These are phyloP conservation scores for Opisthograptis luteolata DNA, from an alignment of 2,888 invertebrate genomes.

Conservation along the genomic window DNA sequence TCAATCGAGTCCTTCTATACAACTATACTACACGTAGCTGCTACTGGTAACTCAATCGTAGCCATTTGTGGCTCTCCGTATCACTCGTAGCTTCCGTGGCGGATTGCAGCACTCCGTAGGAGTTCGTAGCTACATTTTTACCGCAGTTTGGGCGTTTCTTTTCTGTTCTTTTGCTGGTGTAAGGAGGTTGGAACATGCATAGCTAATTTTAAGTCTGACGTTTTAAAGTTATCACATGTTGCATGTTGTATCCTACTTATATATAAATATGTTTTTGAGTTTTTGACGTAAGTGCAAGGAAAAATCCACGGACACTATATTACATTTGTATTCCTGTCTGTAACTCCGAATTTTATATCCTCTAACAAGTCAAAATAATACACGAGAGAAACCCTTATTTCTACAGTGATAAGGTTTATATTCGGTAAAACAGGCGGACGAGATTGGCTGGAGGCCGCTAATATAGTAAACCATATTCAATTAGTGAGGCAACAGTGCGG, in stretches of 20 bases:
- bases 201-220: too few relatives aligned
- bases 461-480: constrained; percentile 51
- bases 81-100: not conserved
- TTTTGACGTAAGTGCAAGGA: too few relatives aligned
- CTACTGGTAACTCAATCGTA: too few relatives aligned
- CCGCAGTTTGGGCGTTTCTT: too few relatives aligned
- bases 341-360: constrained; percentile 21
- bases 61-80: not conserved
- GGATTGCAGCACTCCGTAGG: too few relatives aligned
- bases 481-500: constrained; percentile 46
- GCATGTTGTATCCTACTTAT: too few relatives aligned
- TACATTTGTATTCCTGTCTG: constrained; percentile 5
- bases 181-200: too few relatives aligned
- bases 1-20: not conserved
- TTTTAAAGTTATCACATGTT: too few relatives aligned
- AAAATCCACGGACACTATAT: too few relatives aligned
- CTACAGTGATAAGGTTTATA: constrained; percentile 23
- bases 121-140: not conserved
- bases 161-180: too few relatives aligned
- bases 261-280: too few relatives aligned
- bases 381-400: constrained; percentile 17
- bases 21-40: not conserved
- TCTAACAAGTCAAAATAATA: not conserved
- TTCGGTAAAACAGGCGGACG: constrained; percentile 10
- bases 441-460: constrained; percentile 16